Evolutionary conservation across 1,140 invertebrate species (phyloP), one percentile per base, ranked within the genome.

Genomic region (Lepidurus packardi): DNA sequence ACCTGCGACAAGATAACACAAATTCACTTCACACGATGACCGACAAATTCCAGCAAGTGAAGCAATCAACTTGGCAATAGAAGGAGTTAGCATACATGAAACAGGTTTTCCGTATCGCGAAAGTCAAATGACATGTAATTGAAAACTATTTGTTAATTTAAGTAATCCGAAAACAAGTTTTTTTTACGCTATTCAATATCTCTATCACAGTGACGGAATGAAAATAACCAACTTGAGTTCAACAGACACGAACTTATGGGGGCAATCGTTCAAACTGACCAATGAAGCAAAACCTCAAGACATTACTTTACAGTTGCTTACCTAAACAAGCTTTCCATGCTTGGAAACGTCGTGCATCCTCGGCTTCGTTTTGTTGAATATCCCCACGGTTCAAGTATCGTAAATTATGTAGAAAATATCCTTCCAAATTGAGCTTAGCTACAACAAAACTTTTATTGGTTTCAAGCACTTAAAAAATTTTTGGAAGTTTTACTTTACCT

Each of bases 261-360:
- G 34, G 34, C 34, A 34, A 2, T 34, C 34, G 34, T 34, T 34
- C 34, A 34, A 34, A 4, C 34, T 34, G 34, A 34, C 34, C 3
- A 34, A 34, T 34, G 34, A 34, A 34, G 34, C 34, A 34, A 34
- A 34, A 34, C 34, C 34, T 34, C 34, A 34, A 34, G 34, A 34
- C 34, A 4, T 34, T 34, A 34, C 4, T 34, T 34, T 34, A 34
- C 34, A 43, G 16, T 42, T 10, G 8, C 78, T 81, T 84, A 85
- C 93, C 93, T 73, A 95, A 87, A 82, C 93, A 94, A 24, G 93
- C 90, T 85, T 96, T 96, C 94, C 94, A 97, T 1, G 93, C 91
- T 84, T 92, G 91, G 85, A 95, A 95, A 78, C 92, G 78, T 44
- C 86, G 84, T 0, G 91, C 89, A 85, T 95, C 93, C 83, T 94